Evolutionary conservation across 1,140 invertebrate genomes (phyloP).

Genomic region (Lepidurus couesii): DNA sequence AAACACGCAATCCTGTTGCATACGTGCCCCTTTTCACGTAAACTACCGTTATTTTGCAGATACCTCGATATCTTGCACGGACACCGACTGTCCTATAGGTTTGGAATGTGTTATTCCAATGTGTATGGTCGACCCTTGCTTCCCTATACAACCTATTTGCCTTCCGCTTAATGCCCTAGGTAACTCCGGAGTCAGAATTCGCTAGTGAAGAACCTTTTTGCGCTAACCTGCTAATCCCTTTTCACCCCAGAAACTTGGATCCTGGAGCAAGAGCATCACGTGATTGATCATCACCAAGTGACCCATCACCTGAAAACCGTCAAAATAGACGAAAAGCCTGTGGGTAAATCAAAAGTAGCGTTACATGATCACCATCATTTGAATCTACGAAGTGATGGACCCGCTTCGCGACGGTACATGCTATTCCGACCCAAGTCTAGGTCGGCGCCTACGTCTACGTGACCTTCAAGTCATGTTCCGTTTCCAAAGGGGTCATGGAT

Average conservation of each 20-base stretch:
- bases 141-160: not conserved
- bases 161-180: not conserved
- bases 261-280: conserved; percentile 5
- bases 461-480: not conserved
- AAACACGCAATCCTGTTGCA: not conserved
- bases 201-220: not conserved
- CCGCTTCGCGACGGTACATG: not conserved
- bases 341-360: not conserved
- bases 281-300: not conserved
- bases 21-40: not conserved
- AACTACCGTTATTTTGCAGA: not conserved
- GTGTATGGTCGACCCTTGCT: conserved; percentile 6
- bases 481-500: not conserved
- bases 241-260: not conserved
- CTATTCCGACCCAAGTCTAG: not conserved
- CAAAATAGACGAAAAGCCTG: not conserved
- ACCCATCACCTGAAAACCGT: not conserved
- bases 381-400: not conserved
- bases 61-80: conserved; percentile 7
- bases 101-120: not conserved
- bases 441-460: not conserved
- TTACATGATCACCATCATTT: not conserved
- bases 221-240: not conserved
- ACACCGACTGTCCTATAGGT: not conserved
- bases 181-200: not conserved